phyloP scores from a whole-genome alignment of 2,888 invertebrate species.

The Tetramorium bicarinatum region DNA sequence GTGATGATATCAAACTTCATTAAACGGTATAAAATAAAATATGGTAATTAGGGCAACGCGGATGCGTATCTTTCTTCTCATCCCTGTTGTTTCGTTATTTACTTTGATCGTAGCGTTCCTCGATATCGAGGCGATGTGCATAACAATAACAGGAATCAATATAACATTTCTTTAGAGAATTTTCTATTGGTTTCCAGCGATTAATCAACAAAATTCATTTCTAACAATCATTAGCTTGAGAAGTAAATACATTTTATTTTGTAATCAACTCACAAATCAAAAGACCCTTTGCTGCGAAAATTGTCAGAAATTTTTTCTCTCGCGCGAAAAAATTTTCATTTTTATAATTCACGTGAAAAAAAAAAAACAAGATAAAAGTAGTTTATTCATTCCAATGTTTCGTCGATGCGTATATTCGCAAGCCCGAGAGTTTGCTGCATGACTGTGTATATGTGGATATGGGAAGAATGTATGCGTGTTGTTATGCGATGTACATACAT shows the following conservation, averaged over 20 bases:
- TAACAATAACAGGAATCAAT: not conserved
- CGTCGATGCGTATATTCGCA: not conserved
- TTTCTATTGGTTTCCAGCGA: not conserved
- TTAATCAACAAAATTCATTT: not conserved
- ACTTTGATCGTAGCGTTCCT: not conserved
- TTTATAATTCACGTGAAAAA: not conserved
- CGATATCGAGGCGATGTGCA: not conserved
- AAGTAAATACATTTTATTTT: not conserved
- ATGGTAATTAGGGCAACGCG: not conserved
- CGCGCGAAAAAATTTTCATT: not conserved
- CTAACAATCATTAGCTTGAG: not conserved
- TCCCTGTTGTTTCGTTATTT: not conserved
- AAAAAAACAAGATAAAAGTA: not conserved
- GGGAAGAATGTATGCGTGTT: not conserved
- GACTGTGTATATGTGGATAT: conserved; percentile 7
- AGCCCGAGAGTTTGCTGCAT: conserved; percentile 15
- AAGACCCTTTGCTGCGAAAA: not conserved
- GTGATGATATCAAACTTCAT: not conserved
- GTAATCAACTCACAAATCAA: not conserved
- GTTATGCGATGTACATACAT: conserved; percentile 24
- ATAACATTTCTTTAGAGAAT: conserved; percentile 1
- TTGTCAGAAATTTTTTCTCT: not conserved
- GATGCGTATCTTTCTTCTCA: not conserved
- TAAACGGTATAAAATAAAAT: not conserved
- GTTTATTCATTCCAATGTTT: conserved; percentile 3